Evolutionary conservation across 2,797 vertebrate species (phyloP).

Genomic region (Onychomys arenicola): DNA sequence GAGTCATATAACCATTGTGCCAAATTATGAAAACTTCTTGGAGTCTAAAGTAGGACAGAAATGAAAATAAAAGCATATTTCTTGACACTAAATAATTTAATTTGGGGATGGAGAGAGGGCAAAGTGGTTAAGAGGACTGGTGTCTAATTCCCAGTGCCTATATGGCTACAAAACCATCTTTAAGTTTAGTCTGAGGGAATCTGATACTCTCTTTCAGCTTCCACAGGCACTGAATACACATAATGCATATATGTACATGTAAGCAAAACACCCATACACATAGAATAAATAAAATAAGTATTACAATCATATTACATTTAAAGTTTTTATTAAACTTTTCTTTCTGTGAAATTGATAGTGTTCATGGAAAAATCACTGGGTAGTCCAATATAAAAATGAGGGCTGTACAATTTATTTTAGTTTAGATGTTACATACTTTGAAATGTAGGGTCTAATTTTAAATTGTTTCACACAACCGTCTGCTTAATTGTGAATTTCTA

Average conservation of each 20-base stretch:
- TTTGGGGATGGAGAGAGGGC: not conserved
- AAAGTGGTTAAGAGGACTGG: not conserved
- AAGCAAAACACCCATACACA: not conserved
- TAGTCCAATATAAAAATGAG: not conserved
- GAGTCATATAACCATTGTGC: not conserved
- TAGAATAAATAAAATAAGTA: not conserved
- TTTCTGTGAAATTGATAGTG: not conserved
- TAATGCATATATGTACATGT: not conserved
- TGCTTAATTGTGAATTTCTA: not conserved
- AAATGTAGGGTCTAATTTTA: not conserved
- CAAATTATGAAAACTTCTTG: not conserved
- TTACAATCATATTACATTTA: not conserved
- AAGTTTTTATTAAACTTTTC: not conserved
- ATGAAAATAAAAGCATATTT: constrained; percentile 21
- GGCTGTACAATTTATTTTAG: not conserved
- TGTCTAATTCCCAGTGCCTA: not conserved
- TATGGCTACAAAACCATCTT: not conserved
- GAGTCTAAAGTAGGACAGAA: not conserved
- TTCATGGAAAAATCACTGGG: not conserved
- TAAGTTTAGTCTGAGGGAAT: not conserved
- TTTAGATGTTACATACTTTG: not conserved
- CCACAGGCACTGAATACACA: not conserved
- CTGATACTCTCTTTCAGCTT: not conserved
- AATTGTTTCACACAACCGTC: not conserved
- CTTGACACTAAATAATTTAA: not conserved